Base-by-base conservation (phyloP, 2,113 vertebrate genomes). In the Nothobranchius furzeri region DNA sequence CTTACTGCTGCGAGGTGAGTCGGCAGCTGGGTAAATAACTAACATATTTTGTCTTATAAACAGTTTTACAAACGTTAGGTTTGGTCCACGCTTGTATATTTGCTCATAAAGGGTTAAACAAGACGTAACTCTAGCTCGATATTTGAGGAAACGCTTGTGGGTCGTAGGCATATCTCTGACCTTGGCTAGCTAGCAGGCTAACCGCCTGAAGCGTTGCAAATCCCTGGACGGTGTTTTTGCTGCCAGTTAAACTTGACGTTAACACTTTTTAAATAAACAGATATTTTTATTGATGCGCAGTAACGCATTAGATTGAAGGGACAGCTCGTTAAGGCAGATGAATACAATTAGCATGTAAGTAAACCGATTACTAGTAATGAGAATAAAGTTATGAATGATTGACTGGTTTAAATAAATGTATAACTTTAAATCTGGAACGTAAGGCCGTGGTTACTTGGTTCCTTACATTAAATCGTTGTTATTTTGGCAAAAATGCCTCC, bases 121-220 rank as follows among this genome's bases (percentile, higher is more conserved):
- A 1, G 40, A 47, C 13, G 1, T 2, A 1, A 0, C 0, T n/a
- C 10, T 14, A 1, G 1, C 2, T 12, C 1, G 1, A 10, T 62
- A 12, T 73, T 64, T 11, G 13, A 13, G 6, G 9, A 46, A 46
- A 45, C 12, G 0, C 1, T 1, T 24, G 7, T 9, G 17, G 59
- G 9, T 47, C 11, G 35, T 37, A 67, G 40, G 6, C n/a, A 46
- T 35, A 58, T 53, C 9, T 68, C 88, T 88, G 90, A 91, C 88
- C 86, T 89, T 91, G 85, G 80, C 85, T 90, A 82, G 70, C 73
- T 17, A 51, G 85, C 20, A 20, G 20, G 20, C 85, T 86, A 82
- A 72, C 51, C 0, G 1, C 35, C 78, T 59, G 35, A 12, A 40
- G 35, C 4, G 7, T 35, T 67, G 66, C 60, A 48, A 37, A 10